Evolutionary conservation across 30 jellyfish, hydroid and myxozoan species (phyloP), one percentile per base, ranked within the genome.

Genomic region (Rhopilema esculentum): DNA sequence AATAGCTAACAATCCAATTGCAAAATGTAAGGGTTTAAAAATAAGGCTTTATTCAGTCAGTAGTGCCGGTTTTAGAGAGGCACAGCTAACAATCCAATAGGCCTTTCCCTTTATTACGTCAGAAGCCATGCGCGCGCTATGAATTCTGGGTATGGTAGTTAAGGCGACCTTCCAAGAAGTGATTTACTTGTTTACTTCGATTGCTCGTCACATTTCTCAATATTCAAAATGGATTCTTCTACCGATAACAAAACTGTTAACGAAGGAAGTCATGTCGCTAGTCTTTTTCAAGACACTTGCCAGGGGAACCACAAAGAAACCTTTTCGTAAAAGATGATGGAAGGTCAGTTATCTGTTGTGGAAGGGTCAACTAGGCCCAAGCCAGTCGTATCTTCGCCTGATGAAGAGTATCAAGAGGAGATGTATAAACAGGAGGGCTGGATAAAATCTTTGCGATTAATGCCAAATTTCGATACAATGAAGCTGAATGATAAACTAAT

Each of bases 211-310:
- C 57, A 40, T 40, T 40, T 40, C 57, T 40, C 57, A 40, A 40
- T 40, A 40, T 40, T 40, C 57, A 40, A 40, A 40, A 40, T 40
- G 57, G 57, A 40, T 40, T 40, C 57, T 40, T 2, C 57, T 40
- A 40, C 57, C 57, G 57, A 40, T 40, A 40, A 40, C 6, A 40
- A 40, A 40, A 40, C 57, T 40, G 57, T 40, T 40, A 40, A 40
- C 57, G 57, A 19, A 32, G 84, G 53, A 73, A 0, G 51, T 48
- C 69, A 0, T 66, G 51, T 66, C 69, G 40, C 84, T 73, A 33
- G 84, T 30, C 27, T 73, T 70, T 73, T 73, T 73, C 84, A 73
- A 73, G 0, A 73, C 84, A 4, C 84, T 8, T 0, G 84, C 71
- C 25, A 28, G 84, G 71, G 84, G 71, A 32, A 73, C 0, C 57